Base-by-base conservation (phyloP, 53 echinoderm and acorn worm species). In the Arbacia lixula region DNA sequence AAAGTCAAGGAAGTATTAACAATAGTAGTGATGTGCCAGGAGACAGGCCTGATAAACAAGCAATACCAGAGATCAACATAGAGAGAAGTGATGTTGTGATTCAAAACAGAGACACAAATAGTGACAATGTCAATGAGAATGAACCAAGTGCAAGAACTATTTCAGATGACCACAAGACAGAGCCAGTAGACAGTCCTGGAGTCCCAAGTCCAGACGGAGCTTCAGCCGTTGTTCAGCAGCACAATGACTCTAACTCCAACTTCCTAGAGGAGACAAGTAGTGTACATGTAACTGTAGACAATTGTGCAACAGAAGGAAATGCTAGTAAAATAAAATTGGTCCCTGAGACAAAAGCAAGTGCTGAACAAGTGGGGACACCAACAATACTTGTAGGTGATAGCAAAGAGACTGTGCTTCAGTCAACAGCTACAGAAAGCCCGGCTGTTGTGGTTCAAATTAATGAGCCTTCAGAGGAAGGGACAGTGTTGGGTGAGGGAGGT, bases 401-500 rank as follows among this genome's bases (percentile, higher is more conserved):
- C n/a, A n/a, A n/a, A n/a, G n/a, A n/a, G n/a, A n/a, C n/a, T n/a
- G n/a, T n/a, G n/a, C n/a, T n/a, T n/a, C n/a, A n/a, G n/a, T n/a
- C n/a, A n/a, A n/a, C n/a, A n/a, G n/a, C 8, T 46, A 46, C 8
- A 10, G 46, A 46, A 8, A 46, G 14, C 8, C 46, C 46, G 8
- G 29, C 55, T 38, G 22, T 41, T 36, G 46, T 12, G 17, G 22
- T 85, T 72, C 71, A 57, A 60, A 55, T 85, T 61, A 60, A 85
- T 31, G 43, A 31, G 31, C 36, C 61, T n/a, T n/a, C n/a, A n/a
- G n/a, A n/a, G n/a, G n/a, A n/a, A n/a, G n/a, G n/a, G n/a, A n/a
- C n/a, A n/a, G n/a, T n/a, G n/a, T n/a, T n/a, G n/a, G n/a, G n/a
- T n/a, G n/a, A n/a, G n/a, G n/a, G n/a, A n/a, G n/a, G n/a, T n/a